Evolutionary conservation across 2,797 vertebrate genomes (phyloP), one percentile per base, ranked within the genome.

Genomic region (Anniella stebbinsi): DNA sequence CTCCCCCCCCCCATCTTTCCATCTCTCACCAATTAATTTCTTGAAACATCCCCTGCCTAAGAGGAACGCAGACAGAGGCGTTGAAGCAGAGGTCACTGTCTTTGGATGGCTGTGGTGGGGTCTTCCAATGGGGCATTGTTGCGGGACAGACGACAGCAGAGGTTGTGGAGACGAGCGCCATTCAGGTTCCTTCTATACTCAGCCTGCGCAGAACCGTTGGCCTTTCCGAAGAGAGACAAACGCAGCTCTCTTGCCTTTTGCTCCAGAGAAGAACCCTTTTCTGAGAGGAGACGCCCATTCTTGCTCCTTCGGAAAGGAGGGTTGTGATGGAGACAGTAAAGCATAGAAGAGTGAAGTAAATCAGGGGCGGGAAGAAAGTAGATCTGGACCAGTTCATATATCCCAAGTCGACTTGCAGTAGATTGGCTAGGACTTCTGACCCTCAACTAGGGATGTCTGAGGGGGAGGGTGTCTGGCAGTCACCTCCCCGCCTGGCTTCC

Each of bases 121-220:
- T 41, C 48, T 23, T 78, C 2, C 33, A 6, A 41, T 2, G 17
- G 78, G 86, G 38, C 78, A 51, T 86, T 69, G 48, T 91, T 0
- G 0, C 0, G 45, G 66, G 78, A n/a, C 1, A 0, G 0, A 48
- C 30, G n/a, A 33, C 67, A 84, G 25, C 0, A 9, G 54, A 60
- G 28, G 78, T 69, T 25, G 0, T 0, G 0, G 36, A 77, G 36
- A 77, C n/a, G 36, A 17, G 7, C 13, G 0, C 2, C 15, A 23
- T 51, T 54, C n/a, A 1, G 6, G 36, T 2, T 0, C 72, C 30
- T 72, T 0, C 38, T 48, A 0, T 0, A n/a, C 67, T 3, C 77
- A 10, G 6, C 0, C 0, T 38, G 51, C 0, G 2, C 76, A 72
- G 75, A 67, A 30, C 9, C 0, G n/a, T 8, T 5, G 10, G 6